Evolutionary conservation across 2,113 vertebrate species (phyloP).

Genomic region (Tragelaphus scriptus): DNA sequence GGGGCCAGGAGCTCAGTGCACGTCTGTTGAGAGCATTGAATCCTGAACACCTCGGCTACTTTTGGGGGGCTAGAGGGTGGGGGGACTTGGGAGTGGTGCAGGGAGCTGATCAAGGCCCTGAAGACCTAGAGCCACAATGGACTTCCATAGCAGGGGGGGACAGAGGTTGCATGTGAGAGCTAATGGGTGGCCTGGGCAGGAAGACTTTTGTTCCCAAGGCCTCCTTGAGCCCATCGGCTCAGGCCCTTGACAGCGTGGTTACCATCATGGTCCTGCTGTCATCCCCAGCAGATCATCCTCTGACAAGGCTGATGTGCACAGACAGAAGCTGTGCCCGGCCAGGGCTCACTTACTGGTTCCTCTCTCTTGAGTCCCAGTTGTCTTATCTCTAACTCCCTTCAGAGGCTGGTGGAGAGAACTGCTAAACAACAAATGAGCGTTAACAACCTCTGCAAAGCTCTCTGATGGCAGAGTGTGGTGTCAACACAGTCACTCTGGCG

Average conservation of each 20-base stretch:
- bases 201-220: neutral
- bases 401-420: neutral
- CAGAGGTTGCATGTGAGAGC: neutral
- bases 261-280: neutral
- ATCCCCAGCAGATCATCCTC: neutral
- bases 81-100: neutral
- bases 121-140: too few relatives aligned
- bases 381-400: neutral
- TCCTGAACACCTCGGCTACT: neutral
- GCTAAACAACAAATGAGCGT: neutral
- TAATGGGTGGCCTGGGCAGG: neutral
- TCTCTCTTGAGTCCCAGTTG: neutral
- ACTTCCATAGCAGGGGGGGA: neutral
- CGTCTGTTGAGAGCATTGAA: neutral
- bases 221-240: neutral
- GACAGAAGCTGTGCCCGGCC: neutral
- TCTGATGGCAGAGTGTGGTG: fast-evolving
- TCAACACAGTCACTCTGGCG: neutral
- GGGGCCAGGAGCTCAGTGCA: neutral
- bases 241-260: neutral
- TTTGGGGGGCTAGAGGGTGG: neutral
- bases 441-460: neutral
- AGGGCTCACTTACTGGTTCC: neutral
- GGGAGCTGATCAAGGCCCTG: neutral
- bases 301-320: neutral